Base-by-base conservation (phyloP, 2,888 invertebrate species). In the Tiliacea citrago region DNA sequence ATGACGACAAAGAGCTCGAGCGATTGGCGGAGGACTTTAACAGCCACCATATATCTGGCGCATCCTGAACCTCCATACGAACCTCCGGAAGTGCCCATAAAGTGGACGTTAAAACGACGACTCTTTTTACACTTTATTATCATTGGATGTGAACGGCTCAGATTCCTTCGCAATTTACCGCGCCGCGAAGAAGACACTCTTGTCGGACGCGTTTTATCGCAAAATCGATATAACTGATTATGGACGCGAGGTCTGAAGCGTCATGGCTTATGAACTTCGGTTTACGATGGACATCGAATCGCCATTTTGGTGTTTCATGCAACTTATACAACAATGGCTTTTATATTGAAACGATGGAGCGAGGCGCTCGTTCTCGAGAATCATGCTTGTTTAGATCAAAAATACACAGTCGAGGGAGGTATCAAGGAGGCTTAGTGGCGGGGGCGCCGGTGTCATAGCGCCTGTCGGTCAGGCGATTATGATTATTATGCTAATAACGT, bases 91-190 rank as follows among this genome's bases (percentile, higher is more conserved):
- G 95, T 93, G 92, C 92, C 95, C 94, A 95, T 96, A 96, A 96
- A 96, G 94, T 91, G 93, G 91, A 93, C 96, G 95, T 96, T 96
- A 96, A 96, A 96, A 93, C 93, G 95, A 93, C 93, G 94, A 96
- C 93, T 95, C 96, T 96, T 96, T 96, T 96, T 96, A 96, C 95
- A 94, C 94, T 96, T 96, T 96, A 96, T 96, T 96, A 95, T 96
- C 95, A 96, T 96, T 96, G 96, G 95, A 95, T 96, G 95, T 94
- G 95, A 96, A 92, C 94, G 92, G 94, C 95, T 95, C 95, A 95
- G 96, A 96, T 96, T 96, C 94, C 92, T 93, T 93, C 90, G 93
- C 94, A 93, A 94, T 95, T 94, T 94, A 94, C 93, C 92, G 92
- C 90, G 88, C 85, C 90, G 91, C 89, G 90, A 91, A 92, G 91